Percentiles rank a stretch among this genome's conserved stretches.
Conservation (phyloP, 2,888 invertebrate species). For the Chalcis sispes region DNA sequence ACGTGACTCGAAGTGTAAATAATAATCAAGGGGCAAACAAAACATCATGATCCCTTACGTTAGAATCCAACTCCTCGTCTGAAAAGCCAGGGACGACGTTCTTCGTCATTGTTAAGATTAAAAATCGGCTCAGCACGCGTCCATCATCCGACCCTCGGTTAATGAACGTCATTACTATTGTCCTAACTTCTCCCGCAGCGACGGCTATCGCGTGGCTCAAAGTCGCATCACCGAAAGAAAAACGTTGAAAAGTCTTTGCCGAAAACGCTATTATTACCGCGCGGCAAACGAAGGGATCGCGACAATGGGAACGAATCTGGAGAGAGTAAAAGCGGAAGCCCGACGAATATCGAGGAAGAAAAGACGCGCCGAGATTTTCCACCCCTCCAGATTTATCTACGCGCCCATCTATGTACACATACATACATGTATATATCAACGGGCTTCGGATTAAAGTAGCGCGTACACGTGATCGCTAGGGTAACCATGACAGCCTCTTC, state of each 20-base stretch:
- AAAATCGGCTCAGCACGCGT: conserved; percentile 34
- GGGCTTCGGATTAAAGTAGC: conserved; percentile 43
- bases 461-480: background rate
- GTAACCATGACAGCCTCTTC: conserved; percentile 26
- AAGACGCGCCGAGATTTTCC: conserved; percentile 30
- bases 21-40: no score
- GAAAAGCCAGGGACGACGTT: no score
- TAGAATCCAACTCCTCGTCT: no score
- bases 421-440: conserved; percentile 21
- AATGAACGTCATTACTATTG: conserved; percentile 54
- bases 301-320: background rate
- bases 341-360: conserved; percentile 45
- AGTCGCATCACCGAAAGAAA: background rate
- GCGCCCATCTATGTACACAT: conserved; percentile 10
- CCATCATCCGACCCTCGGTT: conserved; percentile 23
- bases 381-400: background rate
- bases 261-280: conserved; percentile 9
- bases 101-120: conserved; percentile 30
- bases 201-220: background rate
- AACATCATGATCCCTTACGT: no score
- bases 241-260: conserved; percentile 31
- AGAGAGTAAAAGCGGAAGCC: background rate
- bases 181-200: conserved; percentile 30
- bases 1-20: no score
- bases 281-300: conserved; percentile 16